Evolutionary conservation across 35 echinoderm and acorn worm species (phyloP).

Genomic region (Heliocidaris erythrogramma): DNA sequence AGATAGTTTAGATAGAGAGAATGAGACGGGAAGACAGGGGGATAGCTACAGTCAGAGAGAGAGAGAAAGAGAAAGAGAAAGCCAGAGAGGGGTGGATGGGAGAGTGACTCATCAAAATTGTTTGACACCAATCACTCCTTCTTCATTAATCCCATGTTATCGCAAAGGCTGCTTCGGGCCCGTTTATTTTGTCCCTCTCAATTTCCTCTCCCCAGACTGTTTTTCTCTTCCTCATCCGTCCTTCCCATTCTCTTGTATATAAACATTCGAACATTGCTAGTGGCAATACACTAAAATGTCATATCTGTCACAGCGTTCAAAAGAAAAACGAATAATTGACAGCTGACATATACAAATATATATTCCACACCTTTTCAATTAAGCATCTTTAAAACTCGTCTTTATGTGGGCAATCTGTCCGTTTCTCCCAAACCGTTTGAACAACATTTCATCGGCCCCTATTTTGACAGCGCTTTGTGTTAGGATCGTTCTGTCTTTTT

Average conservation of each 20-base stretch:
- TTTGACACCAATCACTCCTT: conserved; percentile 4
- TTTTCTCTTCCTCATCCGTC: background rate
- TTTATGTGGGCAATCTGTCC: background rate
- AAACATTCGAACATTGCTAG: background rate
- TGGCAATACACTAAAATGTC: background rate
- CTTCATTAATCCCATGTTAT: conserved; percentile 9
- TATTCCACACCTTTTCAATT: background rate
- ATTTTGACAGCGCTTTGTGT: no score
- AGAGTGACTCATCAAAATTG: conserved; percentile 1
- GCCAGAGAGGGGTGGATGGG: background rate
- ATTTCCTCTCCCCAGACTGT: background rate
- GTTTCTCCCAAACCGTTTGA: background rate
- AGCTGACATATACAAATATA: background rate
- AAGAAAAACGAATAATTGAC: background rate
- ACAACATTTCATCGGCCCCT: no score
- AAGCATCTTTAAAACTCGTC: background rate
- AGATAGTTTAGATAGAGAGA: background rate
- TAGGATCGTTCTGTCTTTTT: no score
- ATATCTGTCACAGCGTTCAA: background rate
- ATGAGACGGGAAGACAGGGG: background rate
- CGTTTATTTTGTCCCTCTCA: background rate
- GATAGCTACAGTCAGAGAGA: background rate
- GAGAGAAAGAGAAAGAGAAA: background rate
- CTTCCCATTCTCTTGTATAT: background rate
- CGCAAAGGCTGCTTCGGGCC: background rate